These are phyloP conservation scores for Brienomyrus longianalis DNA, from an alignment of 2,113 vertebrate species.

Conservation along the genomic window DNA sequence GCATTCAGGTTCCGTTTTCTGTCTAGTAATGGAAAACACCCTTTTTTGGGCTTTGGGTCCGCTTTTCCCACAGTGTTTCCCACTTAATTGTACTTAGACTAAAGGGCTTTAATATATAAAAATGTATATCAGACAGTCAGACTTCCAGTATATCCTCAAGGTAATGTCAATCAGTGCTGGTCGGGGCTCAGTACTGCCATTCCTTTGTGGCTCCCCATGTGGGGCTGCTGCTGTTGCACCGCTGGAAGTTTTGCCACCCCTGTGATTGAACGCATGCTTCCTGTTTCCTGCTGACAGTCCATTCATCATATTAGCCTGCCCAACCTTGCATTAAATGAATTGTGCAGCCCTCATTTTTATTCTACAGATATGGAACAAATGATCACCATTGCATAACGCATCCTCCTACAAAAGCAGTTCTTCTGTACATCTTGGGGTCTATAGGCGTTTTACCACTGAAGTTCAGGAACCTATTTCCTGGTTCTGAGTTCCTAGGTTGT, in stretches of 20 bases:
- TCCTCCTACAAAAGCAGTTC: constrained; percentile 1
- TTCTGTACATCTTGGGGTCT: background rate
- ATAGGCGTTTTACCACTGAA: background rate
- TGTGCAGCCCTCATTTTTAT: constrained; percentile 69
- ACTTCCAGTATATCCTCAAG: constrained; percentile 23
- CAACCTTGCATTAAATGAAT: constrained; percentile 88
- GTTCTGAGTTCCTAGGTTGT: background rate
- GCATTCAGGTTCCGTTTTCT: background rate
- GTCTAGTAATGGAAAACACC: background rate
- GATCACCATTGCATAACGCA: constrained; percentile 19
- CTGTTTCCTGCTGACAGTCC: constrained; percentile 70
- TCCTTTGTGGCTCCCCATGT: constrained; percentile 47
- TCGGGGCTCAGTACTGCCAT: constrained; percentile 31
- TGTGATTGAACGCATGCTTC: constrained; percentile 71
- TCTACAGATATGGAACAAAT: constrained; percentile 54
- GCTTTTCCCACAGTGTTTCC: background rate
- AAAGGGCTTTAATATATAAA: background rate
- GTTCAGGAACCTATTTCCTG: background rate
- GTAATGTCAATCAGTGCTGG: constrained; percentile 25
- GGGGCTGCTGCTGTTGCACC: constrained; percentile 46
- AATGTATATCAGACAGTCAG: background rate
- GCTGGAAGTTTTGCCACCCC: constrained; percentile 50
- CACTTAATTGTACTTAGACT: constrained; percentile 17
- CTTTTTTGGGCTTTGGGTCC: background rate
- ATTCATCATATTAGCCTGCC: constrained; percentile 77